Evolutionary conservation across 2,888 invertebrate species (phyloP).

Genomic region (Uropetala carovei): DNA sequence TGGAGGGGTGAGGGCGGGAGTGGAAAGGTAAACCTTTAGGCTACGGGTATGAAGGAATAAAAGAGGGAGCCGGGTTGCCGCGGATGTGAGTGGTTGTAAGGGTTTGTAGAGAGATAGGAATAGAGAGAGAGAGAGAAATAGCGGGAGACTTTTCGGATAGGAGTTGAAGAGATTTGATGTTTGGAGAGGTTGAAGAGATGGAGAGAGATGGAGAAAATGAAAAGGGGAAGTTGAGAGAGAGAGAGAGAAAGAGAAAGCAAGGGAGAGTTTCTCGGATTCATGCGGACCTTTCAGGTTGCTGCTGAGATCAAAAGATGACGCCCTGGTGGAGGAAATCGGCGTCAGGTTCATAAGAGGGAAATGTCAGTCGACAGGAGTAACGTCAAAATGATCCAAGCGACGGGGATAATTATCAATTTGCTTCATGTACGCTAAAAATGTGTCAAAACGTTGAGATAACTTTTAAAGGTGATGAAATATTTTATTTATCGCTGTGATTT

Average conservation of each 20-base stretch:
- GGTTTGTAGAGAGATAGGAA: neutral
- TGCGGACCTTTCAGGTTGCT: neutral
- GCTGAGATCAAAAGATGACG: constrained; percentile 5
- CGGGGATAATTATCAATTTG: neutral
- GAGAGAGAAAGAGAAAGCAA: neutral
- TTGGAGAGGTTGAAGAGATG: neutral
- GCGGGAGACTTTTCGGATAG: neutral
- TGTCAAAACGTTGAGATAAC: neutral
- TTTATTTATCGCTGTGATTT: neutral
- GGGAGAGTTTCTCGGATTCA: neutral
- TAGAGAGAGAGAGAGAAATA: neutral
- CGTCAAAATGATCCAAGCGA: neutral
- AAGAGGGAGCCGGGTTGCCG: neutral
- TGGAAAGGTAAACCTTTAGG: no score
- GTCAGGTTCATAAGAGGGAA: neutral
- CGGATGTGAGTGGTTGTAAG: neutral
- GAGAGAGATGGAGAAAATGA: neutral
- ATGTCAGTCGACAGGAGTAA: neutral
- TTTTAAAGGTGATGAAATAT: neutral
- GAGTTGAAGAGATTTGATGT: constrained; percentile 31
- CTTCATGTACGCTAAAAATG: neutral
- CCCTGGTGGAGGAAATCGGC: neutral
- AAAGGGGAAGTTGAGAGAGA: no score
- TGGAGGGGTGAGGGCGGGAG: no score
- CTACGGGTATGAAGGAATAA: neutral